Evolutionary conservation across 2,888 invertebrate species (phyloP).

Genomic region (Metalampra italica): DNA sequence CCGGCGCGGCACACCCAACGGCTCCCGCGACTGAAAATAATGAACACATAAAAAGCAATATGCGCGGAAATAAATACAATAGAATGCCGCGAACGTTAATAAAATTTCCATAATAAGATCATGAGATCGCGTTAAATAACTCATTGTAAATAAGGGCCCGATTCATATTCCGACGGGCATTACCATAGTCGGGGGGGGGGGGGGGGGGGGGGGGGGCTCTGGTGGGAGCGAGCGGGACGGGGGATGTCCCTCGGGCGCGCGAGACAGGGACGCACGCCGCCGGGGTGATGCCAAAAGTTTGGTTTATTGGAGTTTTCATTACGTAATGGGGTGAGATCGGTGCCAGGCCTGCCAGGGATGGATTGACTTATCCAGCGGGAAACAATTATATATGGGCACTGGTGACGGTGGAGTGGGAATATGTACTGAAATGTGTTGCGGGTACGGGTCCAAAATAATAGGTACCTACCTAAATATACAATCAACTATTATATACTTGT

Average conservation of each 20-base stretch:
- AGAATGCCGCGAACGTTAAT: conserved; percentile 25
- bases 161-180: conserved; percentile 67
- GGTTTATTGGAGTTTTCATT: conserved; percentile 58
- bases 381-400: not conserved
- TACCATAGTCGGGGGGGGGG: conserved; percentile 63
- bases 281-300: conserved; percentile 35
- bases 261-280: conserved; percentile 23
- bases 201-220: too few relatives aligned
- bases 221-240: conserved; percentile 22
- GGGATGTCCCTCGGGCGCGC: conserved; percentile 11
- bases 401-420: not conserved
- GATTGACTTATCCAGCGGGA: too few relatives aligned
- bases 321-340: conserved; percentile 25
- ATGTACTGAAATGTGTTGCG: not conserved
- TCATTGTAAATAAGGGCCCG: conserved; percentile 70
- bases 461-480: too few relatives aligned
- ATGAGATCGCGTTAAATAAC: conserved; percentile 55
- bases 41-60: not conserved
- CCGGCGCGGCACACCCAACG: too few relatives aligned
- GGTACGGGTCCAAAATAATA: too few relatives aligned
- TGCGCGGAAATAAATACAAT: not conserved
- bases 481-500: too few relatives aligned
- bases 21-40: not conserved
- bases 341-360: not conserved
- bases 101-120: conserved; percentile 58